Evolutionary conservation across 2,888 invertebrate species (phyloP).

Genomic region (Mythimna vitellina): DNA sequence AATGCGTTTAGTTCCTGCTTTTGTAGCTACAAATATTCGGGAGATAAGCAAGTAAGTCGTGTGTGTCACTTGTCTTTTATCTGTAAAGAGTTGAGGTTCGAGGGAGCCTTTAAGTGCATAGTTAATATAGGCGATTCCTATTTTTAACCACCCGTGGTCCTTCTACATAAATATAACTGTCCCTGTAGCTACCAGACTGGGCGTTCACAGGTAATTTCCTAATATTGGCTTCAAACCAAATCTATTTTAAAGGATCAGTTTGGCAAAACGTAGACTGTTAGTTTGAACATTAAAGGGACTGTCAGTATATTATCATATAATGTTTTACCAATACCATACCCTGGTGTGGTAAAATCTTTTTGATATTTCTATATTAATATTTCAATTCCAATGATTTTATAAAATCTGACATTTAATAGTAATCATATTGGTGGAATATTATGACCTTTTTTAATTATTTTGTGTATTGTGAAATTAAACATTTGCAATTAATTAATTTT

Average conservation of each 20-base stretch:
- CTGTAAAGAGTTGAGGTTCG: neutral
- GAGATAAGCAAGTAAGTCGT: conserved; percentile 27
- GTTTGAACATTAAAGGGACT: neutral
- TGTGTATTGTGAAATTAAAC: too few species aligned
- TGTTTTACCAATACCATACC: neutral
- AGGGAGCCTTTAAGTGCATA: neutral
- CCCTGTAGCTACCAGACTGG: neutral
- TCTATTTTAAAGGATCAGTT: conserved; percentile 10
- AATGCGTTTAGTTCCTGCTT: conserved; percentile 37
- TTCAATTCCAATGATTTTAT: too few species aligned
- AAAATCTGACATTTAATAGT: too few species aligned
- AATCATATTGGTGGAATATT: too few species aligned
- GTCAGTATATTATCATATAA: neutral
- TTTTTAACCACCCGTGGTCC: neutral
- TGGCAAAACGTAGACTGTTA: neutral
- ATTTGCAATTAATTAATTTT: too few species aligned
- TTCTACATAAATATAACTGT: neutral
- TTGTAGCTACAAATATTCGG: conserved; percentile 6
- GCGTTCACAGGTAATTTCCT: neutral
- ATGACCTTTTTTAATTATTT: too few species aligned
- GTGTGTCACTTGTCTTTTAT: neutral
- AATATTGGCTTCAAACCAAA: conserved; percentile 18
- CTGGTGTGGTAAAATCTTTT: neutral
- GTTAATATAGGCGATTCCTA: neutral
- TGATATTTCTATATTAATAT: too few species aligned